phyloP scores from a whole-genome alignment of 2,797 vertebrate species.

The Alectoris magna region DNA sequence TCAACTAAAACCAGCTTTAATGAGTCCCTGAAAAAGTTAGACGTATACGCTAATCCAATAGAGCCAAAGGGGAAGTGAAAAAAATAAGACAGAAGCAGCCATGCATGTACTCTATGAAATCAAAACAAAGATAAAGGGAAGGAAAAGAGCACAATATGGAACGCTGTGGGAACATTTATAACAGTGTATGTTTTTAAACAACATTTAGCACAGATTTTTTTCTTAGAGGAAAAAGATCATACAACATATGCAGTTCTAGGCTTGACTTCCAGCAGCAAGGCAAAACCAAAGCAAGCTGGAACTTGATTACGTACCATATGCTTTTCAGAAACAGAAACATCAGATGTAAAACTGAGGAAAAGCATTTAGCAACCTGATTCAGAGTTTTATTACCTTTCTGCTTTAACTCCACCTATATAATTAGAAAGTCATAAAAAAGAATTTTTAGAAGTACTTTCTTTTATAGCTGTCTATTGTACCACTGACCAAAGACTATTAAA shows the following conservation, averaged over 20 bases:
- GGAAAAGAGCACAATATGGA: background rate
- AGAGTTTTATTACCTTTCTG: background rate
- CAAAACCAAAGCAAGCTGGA: constrained; percentile 34
- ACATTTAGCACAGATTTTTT: background rate
- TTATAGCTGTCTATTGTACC: background rate
- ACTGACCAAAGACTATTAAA: background rate
- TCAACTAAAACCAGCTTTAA: background rate
- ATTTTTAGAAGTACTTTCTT: background rate
- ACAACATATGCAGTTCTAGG: constrained; percentile 19
- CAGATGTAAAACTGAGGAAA: constrained; percentile 21
- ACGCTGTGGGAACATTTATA: background rate
- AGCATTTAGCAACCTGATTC: background rate
- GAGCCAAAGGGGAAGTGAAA: background rate
- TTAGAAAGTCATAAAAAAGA: background rate
- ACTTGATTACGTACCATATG: constrained; percentile 27
- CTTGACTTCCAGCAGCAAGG: constrained; percentile 23
- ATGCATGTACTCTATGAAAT: background rate
- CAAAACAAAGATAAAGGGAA: background rate
- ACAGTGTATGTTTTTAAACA: background rate
- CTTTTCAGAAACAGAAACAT: constrained; percentile 20
- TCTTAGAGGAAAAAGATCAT: background rate
- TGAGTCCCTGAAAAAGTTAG: background rate
- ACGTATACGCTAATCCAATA: background rate
- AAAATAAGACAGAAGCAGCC: background rate
- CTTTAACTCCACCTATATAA: background rate